Base-by-base conservation (phyloP, 2,888 invertebrate genomes). In the Patella ulyssiponensis region DNA sequence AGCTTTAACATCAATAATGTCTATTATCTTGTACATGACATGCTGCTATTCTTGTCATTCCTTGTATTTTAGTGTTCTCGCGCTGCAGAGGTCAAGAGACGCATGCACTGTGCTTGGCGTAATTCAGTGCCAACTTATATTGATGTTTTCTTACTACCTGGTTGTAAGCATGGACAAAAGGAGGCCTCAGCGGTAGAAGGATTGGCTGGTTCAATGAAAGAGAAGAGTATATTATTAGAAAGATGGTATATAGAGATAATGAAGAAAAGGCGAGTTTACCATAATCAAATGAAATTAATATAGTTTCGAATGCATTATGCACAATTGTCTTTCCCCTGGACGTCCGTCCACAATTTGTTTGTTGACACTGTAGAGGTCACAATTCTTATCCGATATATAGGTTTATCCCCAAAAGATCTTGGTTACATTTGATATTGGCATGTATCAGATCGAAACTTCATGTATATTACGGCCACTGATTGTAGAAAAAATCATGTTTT, bases 231-330 rank as follows among this genome's bases (percentile, higher is more conserved):
- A 84, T 86, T 93, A 54, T 92, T 97, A 83, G 97, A 97, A 92
- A 94, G 96, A 85, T 97, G 97, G 97, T 95, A 94, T 81, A 94
- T 96, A 91, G 93, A 94, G 84, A 93, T 95, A 79, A 92, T 94
- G 69, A 92, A 93, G 80, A 93, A 93, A 77, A 83, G 88, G 88
- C 88, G 79, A 74, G 53, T 23, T 27, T 52, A 11, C 23, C 9
- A 33, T 23, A 69, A 44, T 44, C 44, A 44, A 7, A 44, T 44
- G 1, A 5, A 44, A 44, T 44, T 44, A n/a, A n/a, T n/a, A n/a
- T n/a, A n/a, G n/a, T n/a, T n/a, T n/a, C n/a, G n/a, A n/a, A n/a
- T n/a, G n/a, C n/a, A n/a, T n/a, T n/a, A n/a, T n/a, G n/a, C n/a
- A n/a, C n/a, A n/a, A n/a, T n/a, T n/a, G n/a, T n/a, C n/a, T n/a